Percentiles rank a stretch among this genome's conserved stretches.
phyloP scores from a whole-genome alignment of 37 sponge, comb jelly and placozoan genomes.

The Sycon ciliatum region DNA sequence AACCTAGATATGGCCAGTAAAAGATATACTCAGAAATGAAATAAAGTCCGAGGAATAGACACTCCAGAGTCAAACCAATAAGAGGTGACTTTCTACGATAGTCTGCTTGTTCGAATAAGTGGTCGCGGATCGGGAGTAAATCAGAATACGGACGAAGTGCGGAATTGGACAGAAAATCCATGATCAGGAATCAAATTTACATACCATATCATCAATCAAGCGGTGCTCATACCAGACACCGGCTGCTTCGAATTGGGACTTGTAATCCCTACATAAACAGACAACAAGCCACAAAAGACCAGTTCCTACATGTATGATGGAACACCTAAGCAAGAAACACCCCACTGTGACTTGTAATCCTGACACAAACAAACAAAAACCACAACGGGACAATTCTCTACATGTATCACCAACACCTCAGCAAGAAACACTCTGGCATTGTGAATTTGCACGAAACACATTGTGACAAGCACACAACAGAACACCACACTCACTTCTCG shows the following conservation, averaged over 20 bases:
- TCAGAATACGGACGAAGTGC: not conserved
- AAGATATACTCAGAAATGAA: no score
- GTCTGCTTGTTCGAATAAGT: not conserved
- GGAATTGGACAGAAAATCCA: no score
- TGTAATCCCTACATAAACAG: slow-evolving; percentile 33
- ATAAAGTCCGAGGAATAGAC: no score
- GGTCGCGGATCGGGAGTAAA: not conserved
- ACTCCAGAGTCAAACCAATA: no score
- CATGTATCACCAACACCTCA: not conserved
- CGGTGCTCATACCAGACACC: slow-evolving; percentile 41
- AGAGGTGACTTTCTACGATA: not conserved
- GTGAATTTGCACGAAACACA: no score
- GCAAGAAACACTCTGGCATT: not conserved
- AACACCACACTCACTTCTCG: slow-evolving; percentile 25
- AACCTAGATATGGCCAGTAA: no score
- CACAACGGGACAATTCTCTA: not conserved
- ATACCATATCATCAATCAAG: slow-evolving; percentile 44
- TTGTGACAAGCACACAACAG: not conserved
- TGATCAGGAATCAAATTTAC: no score
- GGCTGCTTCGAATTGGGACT: slow-evolving; percentile 21
- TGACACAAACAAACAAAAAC: no score
- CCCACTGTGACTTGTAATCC: no score
- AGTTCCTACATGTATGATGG: no score
- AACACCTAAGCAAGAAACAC: no score
- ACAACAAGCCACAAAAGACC: no score